These are phyloP conservation scores for Stenchaetothrips biformis DNA, from an alignment of 2,888 invertebrate species.

Conservation along the genomic window DNA sequence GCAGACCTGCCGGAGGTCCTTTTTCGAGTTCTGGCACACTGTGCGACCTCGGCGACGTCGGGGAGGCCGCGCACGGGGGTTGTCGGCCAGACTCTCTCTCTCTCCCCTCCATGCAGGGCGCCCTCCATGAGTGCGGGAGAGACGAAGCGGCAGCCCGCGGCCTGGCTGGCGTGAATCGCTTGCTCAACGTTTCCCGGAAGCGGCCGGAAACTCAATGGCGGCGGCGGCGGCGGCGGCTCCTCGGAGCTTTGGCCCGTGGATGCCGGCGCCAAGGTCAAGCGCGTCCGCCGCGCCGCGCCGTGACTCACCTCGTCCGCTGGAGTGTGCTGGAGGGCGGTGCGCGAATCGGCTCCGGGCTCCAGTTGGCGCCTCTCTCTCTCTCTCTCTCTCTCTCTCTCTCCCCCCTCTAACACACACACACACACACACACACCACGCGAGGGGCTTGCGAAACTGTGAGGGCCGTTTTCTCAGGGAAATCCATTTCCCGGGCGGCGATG, in stretches of 20 bases:
- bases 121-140: neutral
- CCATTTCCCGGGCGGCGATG: neutral
- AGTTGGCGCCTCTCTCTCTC: neutral
- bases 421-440: neutral
- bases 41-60: neutral
- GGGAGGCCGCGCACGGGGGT: neutral
- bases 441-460: neutral
- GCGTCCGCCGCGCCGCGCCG: neutral
- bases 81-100: neutral
- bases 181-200: neutral
- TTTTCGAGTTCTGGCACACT: no score
- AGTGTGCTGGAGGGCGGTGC: neutral
- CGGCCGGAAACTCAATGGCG: neutral
- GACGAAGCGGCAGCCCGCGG: neutral
- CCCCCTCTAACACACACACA: no score
- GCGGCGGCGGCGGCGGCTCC: neutral
- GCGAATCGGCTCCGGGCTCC: neutral
- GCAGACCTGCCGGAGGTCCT: no score
- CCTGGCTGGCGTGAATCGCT: neutral
- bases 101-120: neutral
- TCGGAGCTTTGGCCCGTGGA: neutral
- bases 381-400: neutral
- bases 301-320: neutral
- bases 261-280: constrained; percentile 6
- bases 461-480: constrained; percentile 2